phyloP scores from a whole-genome alignment of 1,140 invertebrate species.

The Sesamia nonagrioides region DNA sequence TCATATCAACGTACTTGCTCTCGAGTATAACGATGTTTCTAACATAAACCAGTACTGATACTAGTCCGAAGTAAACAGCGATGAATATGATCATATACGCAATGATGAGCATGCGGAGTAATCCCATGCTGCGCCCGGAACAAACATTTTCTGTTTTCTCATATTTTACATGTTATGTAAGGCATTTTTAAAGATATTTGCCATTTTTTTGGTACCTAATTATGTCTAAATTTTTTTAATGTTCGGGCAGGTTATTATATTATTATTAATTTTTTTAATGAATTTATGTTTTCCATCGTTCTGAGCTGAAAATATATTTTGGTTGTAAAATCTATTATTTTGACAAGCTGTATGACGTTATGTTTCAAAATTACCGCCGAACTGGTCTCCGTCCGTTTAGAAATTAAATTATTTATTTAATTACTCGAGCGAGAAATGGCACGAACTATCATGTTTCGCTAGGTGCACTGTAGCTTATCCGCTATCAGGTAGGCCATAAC shows the following conservation, averaged over 20 bases:
- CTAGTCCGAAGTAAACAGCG: conserved; percentile 69
- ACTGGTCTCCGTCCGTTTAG: not conserved
- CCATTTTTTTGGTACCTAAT: not conserved
- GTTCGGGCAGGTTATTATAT: too few species aligned
- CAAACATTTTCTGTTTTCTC: conserved; percentile 40
- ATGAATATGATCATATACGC: conserved; percentile 73
- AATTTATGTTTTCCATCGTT: conserved; percentile 2
- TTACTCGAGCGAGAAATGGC: too few species aligned
- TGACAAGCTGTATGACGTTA: not conserved
- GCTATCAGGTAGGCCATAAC: too few species aligned
- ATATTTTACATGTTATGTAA: conserved; percentile 2
- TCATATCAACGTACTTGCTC: conserved; percentile 63
- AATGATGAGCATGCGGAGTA: conserved; percentile 68
- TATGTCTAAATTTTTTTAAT: too few species aligned
- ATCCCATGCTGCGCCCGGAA: conserved; percentile 62
- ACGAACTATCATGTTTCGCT: too few species aligned
- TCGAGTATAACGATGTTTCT: conserved; percentile 62
- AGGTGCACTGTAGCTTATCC: too few species aligned
- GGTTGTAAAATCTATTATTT: not conserved
- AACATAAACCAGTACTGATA: conserved; percentile 69
- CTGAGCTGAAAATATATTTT: not conserved
- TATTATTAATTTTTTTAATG: too few species aligned
- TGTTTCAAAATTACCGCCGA: conserved; percentile 1
- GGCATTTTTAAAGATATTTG: conserved; percentile 27
- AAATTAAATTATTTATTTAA: not conserved